These are phyloP conservation scores for Ivindomyrus marchei DNA, from an alignment of 2,113 vertebrate species.

Conservation along the genomic window DNA sequence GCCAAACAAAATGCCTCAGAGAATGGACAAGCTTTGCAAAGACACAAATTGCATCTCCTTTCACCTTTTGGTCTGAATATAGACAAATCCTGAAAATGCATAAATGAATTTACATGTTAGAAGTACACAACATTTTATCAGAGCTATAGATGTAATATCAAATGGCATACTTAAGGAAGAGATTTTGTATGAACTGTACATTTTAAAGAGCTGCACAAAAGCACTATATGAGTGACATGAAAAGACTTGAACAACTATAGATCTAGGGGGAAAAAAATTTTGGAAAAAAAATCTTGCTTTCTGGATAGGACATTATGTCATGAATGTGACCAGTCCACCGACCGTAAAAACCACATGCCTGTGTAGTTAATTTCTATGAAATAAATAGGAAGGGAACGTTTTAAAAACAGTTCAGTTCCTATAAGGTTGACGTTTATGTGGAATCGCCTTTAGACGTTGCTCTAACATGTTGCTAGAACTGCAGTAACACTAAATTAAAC, in stretches of 20 bases:
- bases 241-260: background rate
- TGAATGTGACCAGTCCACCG: background rate
- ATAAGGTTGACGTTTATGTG: background rate
- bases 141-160: background rate
- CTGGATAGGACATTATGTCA: background rate
- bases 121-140: background rate
- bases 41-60: background rate
- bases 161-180: background rate
- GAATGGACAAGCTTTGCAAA: background rate
- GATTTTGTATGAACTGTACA: too few relatives aligned
- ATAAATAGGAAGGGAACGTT: background rate
- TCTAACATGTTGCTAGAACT: background rate
- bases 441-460: background rate
- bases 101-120: background rate
- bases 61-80: background rate
- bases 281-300: background rate
- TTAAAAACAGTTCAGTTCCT: background rate
- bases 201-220: background rate
- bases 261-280: too few relatives aligned
- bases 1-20: background rate
- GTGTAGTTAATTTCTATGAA: background rate
- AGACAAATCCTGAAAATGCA: background rate
- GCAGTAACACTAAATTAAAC: background rate
- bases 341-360: background rate
- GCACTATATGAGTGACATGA: background rate